Percentiles rank a stretch among this genome's conserved stretches.
These are phyloP conservation scores for Parauchenoglanis ngamensis DNA, from an alignment of 2,797 vertebrate species.

Conservation along the genomic window DNA sequence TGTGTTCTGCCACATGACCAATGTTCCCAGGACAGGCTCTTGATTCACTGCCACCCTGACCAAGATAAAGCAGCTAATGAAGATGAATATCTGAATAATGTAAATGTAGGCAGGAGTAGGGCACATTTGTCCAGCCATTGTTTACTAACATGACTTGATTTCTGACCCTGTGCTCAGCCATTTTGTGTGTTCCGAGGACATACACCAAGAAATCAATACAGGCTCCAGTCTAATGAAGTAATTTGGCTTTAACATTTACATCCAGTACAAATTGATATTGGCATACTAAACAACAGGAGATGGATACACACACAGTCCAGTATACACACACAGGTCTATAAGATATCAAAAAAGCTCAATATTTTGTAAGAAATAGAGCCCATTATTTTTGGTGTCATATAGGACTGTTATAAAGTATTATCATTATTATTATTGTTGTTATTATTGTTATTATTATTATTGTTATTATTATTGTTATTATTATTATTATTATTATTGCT, in stretches of 20 bases:
- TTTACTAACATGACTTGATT: background rate
- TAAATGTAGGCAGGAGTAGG: background rate
- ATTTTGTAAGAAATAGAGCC: background rate
- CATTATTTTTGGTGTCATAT: background rate
- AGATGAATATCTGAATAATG: background rate
- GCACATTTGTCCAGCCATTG: background rate
- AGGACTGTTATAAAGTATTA: background rate
- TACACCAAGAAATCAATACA: constrained; percentile 35
- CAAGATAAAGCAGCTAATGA: background rate
- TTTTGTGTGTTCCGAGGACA: constrained; percentile 18
- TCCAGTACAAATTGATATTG: constrained; percentile 12
- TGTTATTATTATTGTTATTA: too few relatives aligned
- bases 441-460: too few relatives aligned
- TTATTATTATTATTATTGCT: too few relatives aligned
- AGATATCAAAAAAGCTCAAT: background rate
- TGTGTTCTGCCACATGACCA: background rate
- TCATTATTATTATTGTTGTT: too few relatives aligned
- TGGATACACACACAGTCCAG: background rate
- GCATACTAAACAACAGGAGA: background rate
- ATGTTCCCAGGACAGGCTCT: background rate
- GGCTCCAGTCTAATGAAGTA: constrained; percentile 8
- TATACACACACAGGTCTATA: background rate
- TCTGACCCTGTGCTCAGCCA: background rate
- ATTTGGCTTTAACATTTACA: constrained; percentile 29
- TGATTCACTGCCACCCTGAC: background rate